Evolutionary conservation across 2,797 vertebrate species (phyloP), one percentile per base, ranked within the genome.

Genomic region (Austrolebias charrua): DNA sequence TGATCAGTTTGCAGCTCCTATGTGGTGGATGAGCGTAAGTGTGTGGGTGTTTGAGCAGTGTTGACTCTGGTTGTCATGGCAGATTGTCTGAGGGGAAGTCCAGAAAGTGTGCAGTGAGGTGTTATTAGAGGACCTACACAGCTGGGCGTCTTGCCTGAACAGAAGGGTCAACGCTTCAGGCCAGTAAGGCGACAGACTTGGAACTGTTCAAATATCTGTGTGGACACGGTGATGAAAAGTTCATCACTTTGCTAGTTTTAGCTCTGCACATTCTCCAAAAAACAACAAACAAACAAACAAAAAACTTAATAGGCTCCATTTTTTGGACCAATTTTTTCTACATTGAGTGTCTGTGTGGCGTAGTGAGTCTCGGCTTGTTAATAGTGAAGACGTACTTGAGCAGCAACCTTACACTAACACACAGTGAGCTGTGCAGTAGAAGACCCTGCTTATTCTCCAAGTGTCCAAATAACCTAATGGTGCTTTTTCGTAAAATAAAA

Each of bases 11-110:
- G 18, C 63, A 50, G 73, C 67, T 69, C 69, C 59, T 75, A 53
- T 78, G 73, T 75, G 63, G 66, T 45, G 50, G 77, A 58, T 68
- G 77, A 77, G 63, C 75, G 60, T 62, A 70, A 76, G 66, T 66
- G 60, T 84, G 75, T 80, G 81, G 78, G 70, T 90, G 81, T 90
- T 90, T 91, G 79, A 87, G 81, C 63, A 12, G 7, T 90, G 85
- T 91, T 90, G 86, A 75, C 63, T 1, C 42, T 38, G 42, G 89
- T 89, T 87, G 75, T 85, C 83, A 85, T 86, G 80, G 85, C 75
- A 78, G 62, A 38, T 58, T 61, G 70, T 75, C 82, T 63, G 73
- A 81, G 81, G 87, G 86, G 88, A 86, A 79, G 77, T 85, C 80
- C 82, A 76, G 76, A 60, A 88, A 86, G 78, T 38, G 68, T 75